phyloP scores from a whole-genome alignment of 2,888 invertebrate species.

The Ectemnius continuus region DNA sequence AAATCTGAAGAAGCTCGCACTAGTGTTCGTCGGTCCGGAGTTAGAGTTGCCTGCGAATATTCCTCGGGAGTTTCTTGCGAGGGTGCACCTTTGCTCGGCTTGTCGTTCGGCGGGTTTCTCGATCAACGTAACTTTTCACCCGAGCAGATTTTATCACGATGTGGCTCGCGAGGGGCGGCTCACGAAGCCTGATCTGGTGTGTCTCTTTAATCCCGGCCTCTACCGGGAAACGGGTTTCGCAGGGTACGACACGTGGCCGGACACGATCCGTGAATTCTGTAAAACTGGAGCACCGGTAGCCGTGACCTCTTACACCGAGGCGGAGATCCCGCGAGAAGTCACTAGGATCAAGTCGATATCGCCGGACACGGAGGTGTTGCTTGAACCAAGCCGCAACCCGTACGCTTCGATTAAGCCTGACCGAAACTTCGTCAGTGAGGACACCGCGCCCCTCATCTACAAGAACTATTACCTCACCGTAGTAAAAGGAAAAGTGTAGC shows the following conservation, averaged over 20 bases:
- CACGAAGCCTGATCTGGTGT: slow-evolving; percentile 78
- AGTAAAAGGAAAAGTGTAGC: slow-evolving; percentile 67
- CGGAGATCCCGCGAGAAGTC: slow-evolving; percentile 83
- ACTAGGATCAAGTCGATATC: slow-evolving; percentile 80
- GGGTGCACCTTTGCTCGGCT: slow-evolving; percentile 73
- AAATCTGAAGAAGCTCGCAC: slow-evolving; percentile 79
- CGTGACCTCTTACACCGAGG: slow-evolving; percentile 84
- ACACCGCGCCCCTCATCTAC: slow-evolving; percentile 84
- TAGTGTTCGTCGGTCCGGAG: slow-evolving; percentile 84
- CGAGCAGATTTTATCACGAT: slow-evolving; percentile 75
- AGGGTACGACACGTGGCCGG: slow-evolving; percentile 84
- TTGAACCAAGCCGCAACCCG: slow-evolving; percentile 82
- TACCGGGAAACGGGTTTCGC: slow-evolving; percentile 84
- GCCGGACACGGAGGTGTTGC: slow-evolving; percentile 78
- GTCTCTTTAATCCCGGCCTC: slow-evolving; percentile 86
- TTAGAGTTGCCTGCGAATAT: slow-evolving; percentile 80
- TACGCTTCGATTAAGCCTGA: slow-evolving; percentile 86
- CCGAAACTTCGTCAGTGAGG: slow-evolving; percentile 87
- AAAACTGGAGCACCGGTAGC: slow-evolving; percentile 81
- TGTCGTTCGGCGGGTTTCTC: slow-evolving; percentile 60
- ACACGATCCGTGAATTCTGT: slow-evolving; percentile 81
- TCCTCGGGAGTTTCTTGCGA: slow-evolving; percentile 81
- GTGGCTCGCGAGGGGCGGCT: slow-evolving; percentile 47
- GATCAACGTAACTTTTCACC: slow-evolving; percentile 65
- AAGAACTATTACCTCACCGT: slow-evolving; percentile 85